Evolutionary conservation across 2,797 vertebrate species (phyloP), one percentile per base, ranked within the genome.

Genomic region (Carduelis carduelis): DNA sequence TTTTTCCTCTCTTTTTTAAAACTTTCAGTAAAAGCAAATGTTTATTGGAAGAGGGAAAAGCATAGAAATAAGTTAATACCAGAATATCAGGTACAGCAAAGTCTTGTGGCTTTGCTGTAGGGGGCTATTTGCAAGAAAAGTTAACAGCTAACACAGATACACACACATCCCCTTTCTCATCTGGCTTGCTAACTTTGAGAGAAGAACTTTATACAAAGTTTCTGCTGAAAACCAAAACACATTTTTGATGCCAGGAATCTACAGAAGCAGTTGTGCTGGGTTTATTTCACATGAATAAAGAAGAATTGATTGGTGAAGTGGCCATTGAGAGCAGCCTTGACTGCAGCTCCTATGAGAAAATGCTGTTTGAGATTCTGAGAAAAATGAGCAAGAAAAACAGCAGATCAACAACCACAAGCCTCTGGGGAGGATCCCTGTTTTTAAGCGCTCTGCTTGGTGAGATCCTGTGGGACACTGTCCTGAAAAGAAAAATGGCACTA

Each of bases 51-150:
- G 13, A 49, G 46, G 23, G 17, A 59, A 30, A 66, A 32, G 59
- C 23, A 27, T 32, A n/a, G 2, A 47, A 46, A 59, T n/a, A 44
- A 39, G 1, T 57, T 57, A 69, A 71, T 32, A 41, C 5, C 32
- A 63, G 26, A 68, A 14, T 59, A 63, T 28, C 6, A 37, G 27
- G 30, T 55, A 37, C 23, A 63, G 8, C 14, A 19, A 53, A 59
- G 6, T 47, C 23, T 9, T 61, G 14, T 23, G 21, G 3, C 19
- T 41, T 37, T 37, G 37, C 37, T 37, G 24, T 24, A 39, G 3
- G 8, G 20, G 6, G 9, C 2, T 11, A 14, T 46, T 78, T 78
- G 11, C 2, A 0, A 57, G 9, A 61, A 8, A 3, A 57, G 13
- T n/a, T 60, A 49, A 21, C 3, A 34, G 19, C 13, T 37, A 9